These are phyloP conservation scores for Eilema griseolum DNA, from an alignment of 2,888 invertebrate species.

Conservation along the genomic window DNA sequence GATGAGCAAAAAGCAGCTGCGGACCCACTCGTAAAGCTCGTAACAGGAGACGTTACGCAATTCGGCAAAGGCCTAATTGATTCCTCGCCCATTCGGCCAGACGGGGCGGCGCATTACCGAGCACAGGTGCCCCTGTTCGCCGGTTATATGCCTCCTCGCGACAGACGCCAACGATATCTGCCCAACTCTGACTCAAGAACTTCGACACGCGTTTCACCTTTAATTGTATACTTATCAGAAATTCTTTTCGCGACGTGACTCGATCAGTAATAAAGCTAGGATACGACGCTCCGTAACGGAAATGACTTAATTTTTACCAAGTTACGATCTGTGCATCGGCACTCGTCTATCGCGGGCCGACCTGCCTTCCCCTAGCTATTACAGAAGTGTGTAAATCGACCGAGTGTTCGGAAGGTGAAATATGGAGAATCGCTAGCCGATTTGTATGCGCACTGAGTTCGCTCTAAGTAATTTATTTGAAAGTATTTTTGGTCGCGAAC, in stretches of 20 bases:
- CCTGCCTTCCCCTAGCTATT: conserved; percentile 58
- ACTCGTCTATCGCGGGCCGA: conserved; percentile 62
- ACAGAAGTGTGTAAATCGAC: conserved; percentile 79
- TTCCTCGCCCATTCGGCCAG: conserved; percentile 84
- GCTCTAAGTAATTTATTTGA: conserved; percentile 82
- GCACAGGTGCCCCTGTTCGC: conserved; percentile 80
- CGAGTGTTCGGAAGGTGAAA: conserved; percentile 75
- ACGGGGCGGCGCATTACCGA: conserved; percentile 84
- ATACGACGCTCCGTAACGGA: conserved; percentile 69
- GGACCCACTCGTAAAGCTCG: conserved; percentile 80
- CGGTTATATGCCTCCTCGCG: conserved; percentile 78
- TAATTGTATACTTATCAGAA: conserved; percentile 78
- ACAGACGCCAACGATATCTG: conserved; percentile 74
- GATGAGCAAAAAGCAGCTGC: conserved; percentile 85
- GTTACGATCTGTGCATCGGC: conserved; percentile 59
- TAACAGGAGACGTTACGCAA: conserved; percentile 84
- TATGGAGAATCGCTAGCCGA: conserved; percentile 78
- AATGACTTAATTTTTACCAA: conserved; percentile 79
- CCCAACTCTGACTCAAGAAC: conserved; percentile 71
- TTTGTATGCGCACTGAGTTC: conserved; percentile 81
- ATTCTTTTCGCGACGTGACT: conserved; percentile 79
- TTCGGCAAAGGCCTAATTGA: conserved; percentile 85
- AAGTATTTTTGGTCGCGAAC: conserved; percentile 77
- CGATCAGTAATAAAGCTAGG: conserved; percentile 78
- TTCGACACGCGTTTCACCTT: conserved; percentile 74